Conservation (phyloP, 2,888 invertebrate genomes). For the Phyllotreta striolata region DNA sequence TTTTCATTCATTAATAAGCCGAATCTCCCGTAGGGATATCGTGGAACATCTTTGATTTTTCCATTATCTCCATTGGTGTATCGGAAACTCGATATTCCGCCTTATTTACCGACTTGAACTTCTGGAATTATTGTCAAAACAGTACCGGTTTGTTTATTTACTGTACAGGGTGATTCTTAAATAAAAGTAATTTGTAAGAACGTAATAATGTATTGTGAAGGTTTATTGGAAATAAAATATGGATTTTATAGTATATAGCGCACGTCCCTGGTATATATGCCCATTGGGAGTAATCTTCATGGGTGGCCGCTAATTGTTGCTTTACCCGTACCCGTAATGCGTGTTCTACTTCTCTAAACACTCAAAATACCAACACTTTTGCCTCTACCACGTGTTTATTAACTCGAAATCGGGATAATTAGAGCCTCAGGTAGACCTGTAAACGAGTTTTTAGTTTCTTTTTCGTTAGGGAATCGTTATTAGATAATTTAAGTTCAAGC, state of each 20-base stretch:
- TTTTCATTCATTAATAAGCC: conserved; percentile 22
- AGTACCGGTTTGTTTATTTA: too few relatives aligned
- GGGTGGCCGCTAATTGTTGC: conserved; percentile 52
- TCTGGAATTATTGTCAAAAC: too few relatives aligned
- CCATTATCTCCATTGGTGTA: too few relatives aligned
- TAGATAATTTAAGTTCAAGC: neutral
- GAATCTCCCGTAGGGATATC: conserved; percentile 19
- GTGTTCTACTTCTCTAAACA: conserved; percentile 39
- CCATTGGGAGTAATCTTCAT: conserved; percentile 41
- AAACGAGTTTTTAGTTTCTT: neutral
- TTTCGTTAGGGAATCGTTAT: neutral
- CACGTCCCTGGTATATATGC: conserved; percentile 27
- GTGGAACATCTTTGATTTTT: conserved; percentile 9
- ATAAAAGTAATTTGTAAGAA: too few relatives aligned
- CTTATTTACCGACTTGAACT: too few relatives aligned
- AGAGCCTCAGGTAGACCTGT: conserved; percentile 27
- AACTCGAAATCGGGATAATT: conserved; percentile 40
- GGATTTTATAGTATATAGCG: neutral
- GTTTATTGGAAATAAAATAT: neutral
- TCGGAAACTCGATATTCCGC: too few relatives aligned
- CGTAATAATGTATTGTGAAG: neutral
- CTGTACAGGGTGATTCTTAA: too few relatives aligned
- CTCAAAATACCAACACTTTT: conserved; percentile 34
- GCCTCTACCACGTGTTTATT: conserved; percentile 35
- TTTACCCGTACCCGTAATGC: conserved; percentile 42